A percentile compares a stretch with the other conserved stretches of the same genome.
Conservation (phyloP, 2,797 vertebrate species). For the Rhinatrema bivittatum region DNA sequence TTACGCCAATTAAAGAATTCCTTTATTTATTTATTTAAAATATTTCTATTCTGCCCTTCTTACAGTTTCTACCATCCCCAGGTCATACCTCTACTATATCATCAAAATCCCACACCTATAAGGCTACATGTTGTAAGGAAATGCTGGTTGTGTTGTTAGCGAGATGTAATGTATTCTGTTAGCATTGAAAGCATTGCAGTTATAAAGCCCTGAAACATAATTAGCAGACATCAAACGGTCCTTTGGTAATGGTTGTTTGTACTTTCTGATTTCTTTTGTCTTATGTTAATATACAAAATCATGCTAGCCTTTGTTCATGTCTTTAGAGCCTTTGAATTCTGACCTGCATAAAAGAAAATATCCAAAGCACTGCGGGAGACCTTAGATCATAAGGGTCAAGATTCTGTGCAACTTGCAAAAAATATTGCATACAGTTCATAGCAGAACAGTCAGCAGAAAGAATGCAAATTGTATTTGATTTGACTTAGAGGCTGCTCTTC, state of each 20-base stretch:
- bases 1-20: no score
- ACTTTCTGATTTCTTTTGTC: background rate
- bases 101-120: no score
- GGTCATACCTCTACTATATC: no score
- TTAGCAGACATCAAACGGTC: conserved; percentile 15
- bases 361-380: background rate
- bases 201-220: background rate
- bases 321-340: background rate
- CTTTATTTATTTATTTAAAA: no score
- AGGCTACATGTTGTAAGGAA: no score
- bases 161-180: background rate
- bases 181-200: background rate
- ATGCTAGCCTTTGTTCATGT: fast-evolving
- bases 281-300: background rate
- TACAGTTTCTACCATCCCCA: no score
- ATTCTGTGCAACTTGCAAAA: background rate
- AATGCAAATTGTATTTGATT: no score
- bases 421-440: no score
- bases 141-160: no score
- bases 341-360: background rate
- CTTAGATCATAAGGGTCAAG: background rate
- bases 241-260: background rate
- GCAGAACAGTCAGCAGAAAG: no score
- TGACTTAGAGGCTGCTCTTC: no score
- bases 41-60: no score